Evolutionary conservation across 2,888 invertebrate genomes (phyloP), one percentile per base, ranked within the genome.

Genomic region (Noctua janthe): DNA sequence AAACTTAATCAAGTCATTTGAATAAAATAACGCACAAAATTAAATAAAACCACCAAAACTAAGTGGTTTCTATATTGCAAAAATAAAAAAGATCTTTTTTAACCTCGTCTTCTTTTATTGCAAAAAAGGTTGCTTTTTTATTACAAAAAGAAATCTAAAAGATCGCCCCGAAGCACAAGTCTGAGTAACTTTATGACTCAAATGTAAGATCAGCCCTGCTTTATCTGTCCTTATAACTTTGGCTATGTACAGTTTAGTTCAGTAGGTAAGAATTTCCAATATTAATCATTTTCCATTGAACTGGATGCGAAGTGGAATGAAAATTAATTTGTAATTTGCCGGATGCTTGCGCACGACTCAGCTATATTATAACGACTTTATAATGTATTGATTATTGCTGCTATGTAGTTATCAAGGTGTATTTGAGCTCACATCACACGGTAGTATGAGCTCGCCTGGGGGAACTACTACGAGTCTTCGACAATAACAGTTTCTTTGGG

Each of bases 271-370:
- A 74, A 88, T 86, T 88, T 88, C 29, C 76, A 81, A 88, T 89
- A 89, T 86, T 83, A 83, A 84, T 87, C 67, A 83, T 75, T 81
- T 80, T 71, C 64, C 69, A 87, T 81, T 87, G 71, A 83, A 87
- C 81, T 80, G 75, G 70, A 81, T 83, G 62, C 76, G 76, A 74
- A 74, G 74, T 77, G 79, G 78, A 86, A 85, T 69, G 82, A 85
- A 83, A 83, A 88, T 89, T 89, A 89, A 89, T 89, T 89, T 76
- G 82, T 89, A 88, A 88, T 88, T 88, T 88, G 67, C 80, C 81
- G 89, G 86, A 83, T 89, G 88, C 81, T 84, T 88, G 88, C 78
- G 59, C 75, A 71, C 76, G 51, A 54, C 72, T 80, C 79, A 69
- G 62, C 62, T 87, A 78, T 78, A 74, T 78, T 82, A 78, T 67